Evolutionary conservation across 2,797 vertebrate genomes (phyloP).

Genomic region (Anniella stebbinsi): DNA sequence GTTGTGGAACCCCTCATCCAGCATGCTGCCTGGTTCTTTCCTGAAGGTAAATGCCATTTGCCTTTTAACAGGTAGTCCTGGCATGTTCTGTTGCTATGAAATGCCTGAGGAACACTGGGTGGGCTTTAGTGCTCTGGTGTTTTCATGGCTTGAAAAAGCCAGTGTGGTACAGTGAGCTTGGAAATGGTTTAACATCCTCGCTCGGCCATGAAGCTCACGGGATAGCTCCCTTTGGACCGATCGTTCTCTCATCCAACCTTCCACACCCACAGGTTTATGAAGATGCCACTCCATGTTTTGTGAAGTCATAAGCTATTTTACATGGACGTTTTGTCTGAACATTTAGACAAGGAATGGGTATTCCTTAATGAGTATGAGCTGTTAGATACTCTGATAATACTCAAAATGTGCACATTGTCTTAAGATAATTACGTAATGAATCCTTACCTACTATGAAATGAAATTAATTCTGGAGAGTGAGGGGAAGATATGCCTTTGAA

Average conservation of each 20-base stretch:
- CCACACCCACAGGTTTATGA: no score
- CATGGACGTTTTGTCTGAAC: not conserved
- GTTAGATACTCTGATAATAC: not conserved
- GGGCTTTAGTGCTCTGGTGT: not conserved
- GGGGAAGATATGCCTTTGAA: not conserved
- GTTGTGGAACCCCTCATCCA: conserved; percentile 97
- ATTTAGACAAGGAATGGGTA: not conserved
- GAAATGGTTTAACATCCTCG: no score
- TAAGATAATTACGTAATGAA: not conserved
- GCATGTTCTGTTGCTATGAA: not conserved
- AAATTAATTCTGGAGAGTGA: not conserved
- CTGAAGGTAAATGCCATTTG: conserved; percentile 84
- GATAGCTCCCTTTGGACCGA: not conserved
- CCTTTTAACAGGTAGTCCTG: not conserved
- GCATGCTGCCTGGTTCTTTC: conserved; percentile 98
- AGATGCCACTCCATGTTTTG: not conserved
- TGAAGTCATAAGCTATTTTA: not conserved
- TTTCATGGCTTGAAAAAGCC: not conserved
- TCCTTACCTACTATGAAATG: not conserved
- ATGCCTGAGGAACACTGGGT: not conserved
- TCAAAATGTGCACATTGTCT: not conserved
- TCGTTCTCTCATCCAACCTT: not conserved
- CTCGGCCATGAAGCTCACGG: not conserved
- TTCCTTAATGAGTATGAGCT: not conserved
- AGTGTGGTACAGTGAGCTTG: not conserved